Percentiles rank a stretch among this genome's conserved stretches.
Evolutionary conservation across 2,113 vertebrate genomes (phyloP).

Genomic region (Podarcis muralis): DNA sequence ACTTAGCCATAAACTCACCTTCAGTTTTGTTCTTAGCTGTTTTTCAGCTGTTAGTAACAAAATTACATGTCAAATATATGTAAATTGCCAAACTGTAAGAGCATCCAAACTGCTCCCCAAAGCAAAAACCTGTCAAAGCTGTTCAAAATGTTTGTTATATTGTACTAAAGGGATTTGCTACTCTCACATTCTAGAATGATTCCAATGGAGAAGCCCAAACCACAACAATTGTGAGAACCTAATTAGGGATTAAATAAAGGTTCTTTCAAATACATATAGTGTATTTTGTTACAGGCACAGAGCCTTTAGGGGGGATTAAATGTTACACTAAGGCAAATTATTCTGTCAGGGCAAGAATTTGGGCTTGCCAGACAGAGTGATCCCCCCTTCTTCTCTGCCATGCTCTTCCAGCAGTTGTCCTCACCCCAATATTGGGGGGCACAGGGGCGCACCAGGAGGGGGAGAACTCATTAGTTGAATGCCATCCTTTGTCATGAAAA

Average conservation of each 20-base stretch:
- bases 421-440: no score
- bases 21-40: neutral
- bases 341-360: no score
- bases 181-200: neutral
- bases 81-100: neutral
- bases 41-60: neutral
- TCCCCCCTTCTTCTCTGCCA: no score
- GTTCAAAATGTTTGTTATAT: conserved; percentile 14
- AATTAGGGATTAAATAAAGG: neutral
- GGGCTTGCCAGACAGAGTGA: no score
- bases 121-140: neutral
- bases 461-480: no score
- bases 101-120: conserved; percentile 1
- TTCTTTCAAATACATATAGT: neutral
- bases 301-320: no score
- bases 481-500: neutral
- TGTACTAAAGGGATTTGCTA: neutral
- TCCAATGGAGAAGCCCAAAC: accelerated
- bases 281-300: neutral
- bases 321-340: no score
- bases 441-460: no score
- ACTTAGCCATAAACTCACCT: neutral
- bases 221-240: neutral
- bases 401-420: no score
- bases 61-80: neutral